phyloP scores from a whole-genome alignment of 1,140 invertebrate species.

The Coelopa frigida region DNA sequence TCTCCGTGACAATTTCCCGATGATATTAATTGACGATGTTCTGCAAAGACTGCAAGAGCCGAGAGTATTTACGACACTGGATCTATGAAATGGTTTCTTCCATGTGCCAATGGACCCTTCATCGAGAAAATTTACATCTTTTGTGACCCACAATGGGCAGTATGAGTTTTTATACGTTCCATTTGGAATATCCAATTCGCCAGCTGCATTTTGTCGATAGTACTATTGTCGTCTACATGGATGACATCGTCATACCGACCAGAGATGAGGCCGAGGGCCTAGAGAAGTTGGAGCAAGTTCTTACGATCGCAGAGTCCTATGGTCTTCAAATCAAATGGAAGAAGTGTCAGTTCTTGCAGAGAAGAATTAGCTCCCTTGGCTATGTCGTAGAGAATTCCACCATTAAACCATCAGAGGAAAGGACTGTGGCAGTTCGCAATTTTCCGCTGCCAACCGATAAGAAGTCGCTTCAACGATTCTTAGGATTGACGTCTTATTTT shows the following conservation, averaged over 20 bases:
- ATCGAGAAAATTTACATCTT: conserved; percentile 12
- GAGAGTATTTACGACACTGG: conserved; percentile 23
- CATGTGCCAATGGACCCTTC: conserved; percentile 2
- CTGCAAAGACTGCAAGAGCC: conserved; percentile 18
- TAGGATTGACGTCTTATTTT: conserved; percentile 15
- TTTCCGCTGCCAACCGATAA: conserved; percentile 8
- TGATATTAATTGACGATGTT: conserved; percentile 31
- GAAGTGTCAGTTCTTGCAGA: conserved; percentile 25
- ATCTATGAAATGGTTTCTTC: conserved; percentile 21
- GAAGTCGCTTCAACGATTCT: conserved; percentile 6
- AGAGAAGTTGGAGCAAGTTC: conserved; percentile 1
- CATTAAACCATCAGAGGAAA: conserved; percentile 21
- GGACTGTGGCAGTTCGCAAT: conserved; percentile 12
- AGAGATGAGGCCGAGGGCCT: conserved; percentile 13
- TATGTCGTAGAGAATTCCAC: conserved; percentile 16
- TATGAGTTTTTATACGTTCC: conserved; percentile 45
- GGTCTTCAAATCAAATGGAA: conserved; percentile 15
- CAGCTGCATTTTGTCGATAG: conserved; percentile 27
- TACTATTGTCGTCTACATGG: conserved; percentile 11
- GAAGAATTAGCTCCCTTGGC: conserved; percentile 17
- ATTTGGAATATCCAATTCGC: conserved; percentile 30
- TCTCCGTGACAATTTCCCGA: conserved; percentile 22
- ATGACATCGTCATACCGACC: conserved; percentile 17
- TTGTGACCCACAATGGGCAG: conserved; percentile 9
- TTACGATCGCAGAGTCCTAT: background rate